Evolutionary conservation across 2,113 vertebrate genomes (phyloP), one percentile per base, ranked within the genome.

Genomic region (Bostrychus sinensis): DNA sequence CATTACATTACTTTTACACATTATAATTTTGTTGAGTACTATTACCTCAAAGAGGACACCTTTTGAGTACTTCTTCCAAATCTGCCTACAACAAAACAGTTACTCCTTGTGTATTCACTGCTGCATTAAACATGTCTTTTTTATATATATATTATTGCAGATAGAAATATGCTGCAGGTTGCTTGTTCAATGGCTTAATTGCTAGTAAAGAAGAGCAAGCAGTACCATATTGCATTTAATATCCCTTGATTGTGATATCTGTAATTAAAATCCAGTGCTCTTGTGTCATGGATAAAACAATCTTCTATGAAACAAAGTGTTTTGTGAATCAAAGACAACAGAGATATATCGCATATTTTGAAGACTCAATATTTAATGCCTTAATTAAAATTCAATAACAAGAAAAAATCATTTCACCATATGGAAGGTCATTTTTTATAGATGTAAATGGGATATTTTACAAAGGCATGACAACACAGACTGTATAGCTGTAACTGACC

Each of bases 391-490:
- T 86, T 88, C 82, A 89, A 90, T 89, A 89, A 92, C 92, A 91
- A 89, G 86, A 90, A 91, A 48, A 91, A 90, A 90, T 86, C 81
- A 86, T 92, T 86, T 93, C 87, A 92, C 78, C 81, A 88, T 85
- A 89, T 84, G 64, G 84, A 88, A 92, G 86, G 82, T 92, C 70
- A 84, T 92, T 84, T 86, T 88, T 92, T 89, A 89, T 83, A 91
- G 59, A 82, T 89, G 91, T 86, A 83, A 87, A 91, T 91, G 90
- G 86, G 79, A 89, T 89, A 94, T 91, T 86, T 94, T 94, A 95
- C 93, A 94, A 90, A 90, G 88, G 89, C 89, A 94, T 89, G 91
- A 92, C 89, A 92, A 90, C 90, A 92, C 88, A 94, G 87, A 93
- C 80, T 80, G 75, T 88, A 88, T 85, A 89, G 81, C 92, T 95